Evolutionary conservation across 2,797 vertebrate species (phyloP), one percentile per base, ranked within the genome.

Genomic region (Miichthys miiuy): DNA sequence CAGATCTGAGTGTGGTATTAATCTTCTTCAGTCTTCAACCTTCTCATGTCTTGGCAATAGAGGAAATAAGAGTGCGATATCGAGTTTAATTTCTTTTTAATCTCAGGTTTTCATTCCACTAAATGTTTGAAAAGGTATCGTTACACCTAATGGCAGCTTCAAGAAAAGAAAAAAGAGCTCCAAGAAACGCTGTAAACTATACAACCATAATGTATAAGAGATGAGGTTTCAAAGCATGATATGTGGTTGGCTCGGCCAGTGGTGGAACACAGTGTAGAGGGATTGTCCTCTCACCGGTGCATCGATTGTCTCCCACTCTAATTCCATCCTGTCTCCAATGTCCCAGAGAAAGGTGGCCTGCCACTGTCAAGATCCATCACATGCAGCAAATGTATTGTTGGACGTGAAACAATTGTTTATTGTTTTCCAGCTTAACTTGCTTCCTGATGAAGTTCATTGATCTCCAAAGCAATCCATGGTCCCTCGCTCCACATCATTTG

Each of bases 381-480:
- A 56, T 4, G 57, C 52, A 44, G 81, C 80, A 79, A 87, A 89
- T 72, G 79, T 65, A 68, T 80, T 75, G 84, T 57, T 71, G 86
- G 76, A 88, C 62, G 46, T 74, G 80, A 78, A 92, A 88, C 88
- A 89, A 91, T 86, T 92, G 89, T 93, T 93, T 91, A 91, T 83
- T 89, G 75, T 93, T 93, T 90, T 89, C 77, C 64, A 77, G 82
- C 88, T 88, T 87, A 87, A 87, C 90, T 86, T 81, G 78, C 81
- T 81, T 87, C 87, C 87, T 89, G 89, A 92, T 93, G 89, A 90
- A 90, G 87, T 87, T 81, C 92, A 93, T 94, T 90, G 91, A 93
- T 94, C 89, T 78, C 60, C 52, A 57, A 88, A 84, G 66, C 75
- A 75, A 90, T 87, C 85, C 85, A 57, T 58, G 77, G 23, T 85